Base-by-base conservation (phyloP, 2,888 invertebrate genomes). In the Desoria tigrina region DNA sequence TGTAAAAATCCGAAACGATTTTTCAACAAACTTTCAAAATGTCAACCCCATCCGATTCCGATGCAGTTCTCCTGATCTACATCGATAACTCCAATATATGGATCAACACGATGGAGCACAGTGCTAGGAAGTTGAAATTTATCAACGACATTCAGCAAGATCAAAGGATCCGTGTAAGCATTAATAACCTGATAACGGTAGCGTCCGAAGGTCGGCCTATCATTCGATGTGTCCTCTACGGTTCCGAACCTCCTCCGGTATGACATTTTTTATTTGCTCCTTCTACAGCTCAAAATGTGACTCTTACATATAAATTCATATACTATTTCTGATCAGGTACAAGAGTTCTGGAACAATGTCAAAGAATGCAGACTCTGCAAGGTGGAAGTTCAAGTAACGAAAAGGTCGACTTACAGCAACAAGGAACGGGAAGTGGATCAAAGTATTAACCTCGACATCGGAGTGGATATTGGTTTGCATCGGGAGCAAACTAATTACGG, bases 21-120 rank as follows among this genome's bases (percentile, higher is more conserved):
- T n/a, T n/a, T n/a, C n/a, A n/a, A n/a, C n/a, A n/a, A n/a, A n/a
- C n/a, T n/a, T n/a, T n/a, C n/a, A n/a, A n/a, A n/a, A n/a, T n/a
- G n/a, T n/a, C n/a, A n/a, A n/a, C n/a, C n/a, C n/a, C n/a, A n/a
- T n/a, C n/a, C n/a, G n/a, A n/a, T n/a, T n/a, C n/a, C n/a, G n/a
- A n/a, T 3, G 57, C 42, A 14, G 56, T 49, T 1, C 56, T 63
- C 49, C 27, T 66, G 6, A 45, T 66, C 2, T 66, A 66, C 63
- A 66, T 66, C 21, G 66, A 66, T 49, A 66, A 66, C 28, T 63
- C 63, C n/a, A 66, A 66, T 51, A 55, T 66, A 24, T 66, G 32
- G 42, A 66, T 66, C 18, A 66, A 63, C 24, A 63, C 59, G 1
- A 45, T 51, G 42, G 28, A 63, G 45, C 45, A 53, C 23, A 37